Percentiles rank a stretch among this genome's conserved stretches.
Evolutionary conservation across 1,140 invertebrate genomes (phyloP).

Genomic region (Anoplolepis gracilipes): DNA sequence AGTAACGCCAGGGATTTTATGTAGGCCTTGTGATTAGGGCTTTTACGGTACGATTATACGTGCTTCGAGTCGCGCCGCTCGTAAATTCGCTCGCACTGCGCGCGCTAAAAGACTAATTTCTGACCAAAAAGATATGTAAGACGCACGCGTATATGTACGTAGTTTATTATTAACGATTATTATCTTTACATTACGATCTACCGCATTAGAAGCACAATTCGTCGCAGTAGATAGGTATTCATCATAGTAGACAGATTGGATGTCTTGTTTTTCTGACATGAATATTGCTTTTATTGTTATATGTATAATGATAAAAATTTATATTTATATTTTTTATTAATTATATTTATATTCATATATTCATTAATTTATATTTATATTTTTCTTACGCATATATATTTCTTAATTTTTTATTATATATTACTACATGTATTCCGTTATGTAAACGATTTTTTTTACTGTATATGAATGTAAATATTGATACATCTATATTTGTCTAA

Average conservation of each 20-base stretch:
- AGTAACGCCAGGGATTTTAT: slow-evolving; percentile 68
- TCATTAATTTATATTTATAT: no score
- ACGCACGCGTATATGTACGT: neutral
- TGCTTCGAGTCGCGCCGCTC: slow-evolving; percentile 48
- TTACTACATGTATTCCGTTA: no score
- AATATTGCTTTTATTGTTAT: slow-evolving; percentile 2
- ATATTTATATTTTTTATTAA: no score
- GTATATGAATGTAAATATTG: no score
- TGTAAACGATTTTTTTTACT: no score
- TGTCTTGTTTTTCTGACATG: slow-evolving; percentile 1
- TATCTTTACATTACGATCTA: slow-evolving; percentile 42
- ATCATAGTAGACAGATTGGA: slow-evolving; percentile 4
- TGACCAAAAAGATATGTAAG: slow-evolving; percentile 45
- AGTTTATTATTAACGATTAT: slow-evolving; percentile 35
- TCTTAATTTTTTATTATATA: no score
- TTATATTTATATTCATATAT: no score
- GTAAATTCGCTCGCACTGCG: slow-evolving; percentile 47
- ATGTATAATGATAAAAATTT: no score
- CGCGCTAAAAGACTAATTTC: slow-evolving; percentile 43
- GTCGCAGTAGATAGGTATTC: slow-evolving; percentile 1
- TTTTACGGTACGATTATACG: slow-evolving; percentile 70
- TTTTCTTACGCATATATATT: no score
- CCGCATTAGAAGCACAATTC: neutral
- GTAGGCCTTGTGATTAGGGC: slow-evolving; percentile 69
- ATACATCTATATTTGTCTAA: no score